Percentiles rank a stretch among this genome's conserved stretches.
These are phyloP conservation scores for Spinibarbus caldwelli DNA, from an alignment of 2,797 vertebrate genomes.

Conservation along the genomic window DNA sequence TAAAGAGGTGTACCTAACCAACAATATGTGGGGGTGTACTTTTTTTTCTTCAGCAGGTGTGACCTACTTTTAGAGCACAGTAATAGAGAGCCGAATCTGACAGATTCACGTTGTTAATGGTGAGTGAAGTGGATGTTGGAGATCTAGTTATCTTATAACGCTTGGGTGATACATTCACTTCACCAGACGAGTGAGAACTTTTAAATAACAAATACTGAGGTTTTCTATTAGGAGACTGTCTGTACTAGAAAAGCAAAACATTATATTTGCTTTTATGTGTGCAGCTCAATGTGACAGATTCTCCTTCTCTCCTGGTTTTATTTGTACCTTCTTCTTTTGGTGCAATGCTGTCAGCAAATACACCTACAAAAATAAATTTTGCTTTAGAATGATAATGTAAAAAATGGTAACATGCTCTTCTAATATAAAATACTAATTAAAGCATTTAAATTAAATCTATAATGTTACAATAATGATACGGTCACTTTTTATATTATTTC, in stretches of 20 bases:
- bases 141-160: conserved; percentile 17
- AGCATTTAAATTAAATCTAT: too few species aligned
- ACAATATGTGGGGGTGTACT: background rate
- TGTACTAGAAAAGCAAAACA: conserved; percentile 33
- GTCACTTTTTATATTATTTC: background rate
- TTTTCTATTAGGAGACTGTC: conserved; percentile 7
- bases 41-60: conserved; percentile 13
- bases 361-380: background rate
- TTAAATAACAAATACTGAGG: conserved; percentile 52
- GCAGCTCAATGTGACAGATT: conserved; percentile 57
- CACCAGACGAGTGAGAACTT: background rate
- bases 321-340: background rate
- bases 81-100: conserved; percentile 37
- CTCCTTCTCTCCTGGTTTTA: conserved; percentile 37
- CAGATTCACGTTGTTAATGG: background rate
- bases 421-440: too few species aligned
- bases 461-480: too few species aligned
- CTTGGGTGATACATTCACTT: background rate
- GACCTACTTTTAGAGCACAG: conserved; percentile 13
- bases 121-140: background rate
- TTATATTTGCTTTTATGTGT: background rate
- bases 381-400: background rate
- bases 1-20: background rate
- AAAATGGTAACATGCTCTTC: too few species aligned
- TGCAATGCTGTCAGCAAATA: conserved; percentile 14